Percentiles rank a stretch among this genome's conserved stretches.
phyloP scores from a whole-genome alignment of 1,140 invertebrate genomes.

The Hylaeus volcanicus region DNA sequence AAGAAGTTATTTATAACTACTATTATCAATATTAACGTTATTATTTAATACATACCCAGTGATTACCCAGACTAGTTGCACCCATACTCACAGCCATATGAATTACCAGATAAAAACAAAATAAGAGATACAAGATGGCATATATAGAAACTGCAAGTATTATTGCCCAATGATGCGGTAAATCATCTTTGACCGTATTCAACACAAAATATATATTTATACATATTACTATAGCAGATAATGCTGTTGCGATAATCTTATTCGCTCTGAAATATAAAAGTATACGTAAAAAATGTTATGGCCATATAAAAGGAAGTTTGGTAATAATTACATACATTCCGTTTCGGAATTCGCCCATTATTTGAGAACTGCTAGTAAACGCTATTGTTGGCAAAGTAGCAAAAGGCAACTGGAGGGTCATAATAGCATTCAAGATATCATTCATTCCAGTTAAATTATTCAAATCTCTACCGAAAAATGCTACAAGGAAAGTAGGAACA shows the following conservation, averaged over 20 bases:
- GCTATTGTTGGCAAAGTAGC: constrained; percentile 93
- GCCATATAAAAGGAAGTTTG: constrained; percentile 5
- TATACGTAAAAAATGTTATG: neutral
- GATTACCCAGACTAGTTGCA: constrained; percentile 68
- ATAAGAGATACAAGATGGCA: constrained; percentile 85
- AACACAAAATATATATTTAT: constrained; percentile 93
- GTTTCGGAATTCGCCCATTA: constrained; percentile 93
- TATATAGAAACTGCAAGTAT: constrained; percentile 82
- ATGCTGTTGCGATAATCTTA: constrained; percentile 84
- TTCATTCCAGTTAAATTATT: constrained; percentile 91
- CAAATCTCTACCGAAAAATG: constrained; percentile 86
- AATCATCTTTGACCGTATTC: constrained; percentile 81
- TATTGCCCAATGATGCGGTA: constrained; percentile 81
- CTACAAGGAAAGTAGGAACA: constrained; percentile 91
- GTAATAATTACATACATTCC: constrained; percentile 82
- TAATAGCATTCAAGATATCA: constrained; percentile 94
- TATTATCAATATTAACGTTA: neutral
- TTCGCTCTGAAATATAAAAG: constrained; percentile 81
- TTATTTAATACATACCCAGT: constrained; percentile 68
- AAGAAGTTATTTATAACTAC: constrained; percentile 8
- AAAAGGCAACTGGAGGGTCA: constrained; percentile 92
- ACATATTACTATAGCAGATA: constrained; percentile 87
- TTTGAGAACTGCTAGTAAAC: constrained; percentile 89
- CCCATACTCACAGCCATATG: constrained; percentile 88
- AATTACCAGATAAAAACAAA: constrained; percentile 87